A percentile compares a stretch with the other conserved stretches of the same genome.
phyloP scores from a whole-genome alignment of 2,113 vertebrate genomes.

The Boleophthalmus pectinirostris region DNA sequence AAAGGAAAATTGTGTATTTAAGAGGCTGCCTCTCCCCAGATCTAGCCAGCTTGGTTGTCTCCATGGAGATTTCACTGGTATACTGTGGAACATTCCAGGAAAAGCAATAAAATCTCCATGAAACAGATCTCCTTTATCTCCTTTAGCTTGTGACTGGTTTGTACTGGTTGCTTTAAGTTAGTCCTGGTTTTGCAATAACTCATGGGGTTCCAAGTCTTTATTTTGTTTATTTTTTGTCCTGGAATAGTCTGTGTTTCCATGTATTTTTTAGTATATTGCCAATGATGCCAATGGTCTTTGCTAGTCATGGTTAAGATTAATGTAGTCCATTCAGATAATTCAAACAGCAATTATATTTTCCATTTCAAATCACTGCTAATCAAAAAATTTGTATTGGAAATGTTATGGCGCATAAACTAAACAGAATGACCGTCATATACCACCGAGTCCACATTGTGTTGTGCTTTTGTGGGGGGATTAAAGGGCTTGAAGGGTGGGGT shows the following conservation, averaged over 20 bases:
- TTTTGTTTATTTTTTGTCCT: no score
- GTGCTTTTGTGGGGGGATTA: constrained; percentile 75
- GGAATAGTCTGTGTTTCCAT: not conserved
- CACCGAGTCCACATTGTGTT: constrained; percentile 70
- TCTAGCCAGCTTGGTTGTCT: no score
- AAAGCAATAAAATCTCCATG: no score
- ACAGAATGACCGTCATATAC: constrained; percentile 70
- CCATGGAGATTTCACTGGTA: no score
- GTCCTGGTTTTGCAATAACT: not conserved
- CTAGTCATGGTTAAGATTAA: not conserved
- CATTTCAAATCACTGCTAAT: not conserved
- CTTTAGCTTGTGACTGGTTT: not conserved
- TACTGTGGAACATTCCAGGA: no score
- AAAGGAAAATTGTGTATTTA: no score
- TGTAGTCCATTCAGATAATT: not conserved
- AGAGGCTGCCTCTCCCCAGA: no score
- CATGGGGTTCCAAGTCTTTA: no score
- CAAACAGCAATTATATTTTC: not conserved
- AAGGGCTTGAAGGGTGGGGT: constrained; percentile 52
- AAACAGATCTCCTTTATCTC: not conserved
- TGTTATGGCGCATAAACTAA: constrained; percentile 70
- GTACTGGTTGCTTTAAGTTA: not conserved
- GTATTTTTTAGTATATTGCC: not conserved
- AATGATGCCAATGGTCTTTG: not conserved
- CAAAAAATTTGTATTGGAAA: not conserved